These are phyloP conservation scores for Metalampra italica DNA, from an alignment of 2,888 invertebrate species.

Conservation along the genomic window DNA sequence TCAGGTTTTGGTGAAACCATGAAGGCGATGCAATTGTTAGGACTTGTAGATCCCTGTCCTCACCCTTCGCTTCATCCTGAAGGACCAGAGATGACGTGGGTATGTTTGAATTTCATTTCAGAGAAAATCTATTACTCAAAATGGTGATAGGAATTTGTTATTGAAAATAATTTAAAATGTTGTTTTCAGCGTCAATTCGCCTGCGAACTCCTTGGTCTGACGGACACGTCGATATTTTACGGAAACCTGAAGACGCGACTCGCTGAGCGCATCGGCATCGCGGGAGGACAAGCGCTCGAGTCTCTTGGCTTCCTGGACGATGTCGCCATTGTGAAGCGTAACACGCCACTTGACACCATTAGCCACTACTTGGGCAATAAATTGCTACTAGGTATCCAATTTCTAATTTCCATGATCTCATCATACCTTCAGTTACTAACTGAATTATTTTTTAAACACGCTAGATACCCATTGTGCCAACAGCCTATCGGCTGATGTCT, in stretches of 20 bases:
- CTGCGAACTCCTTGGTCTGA: conserved; percentile 90
- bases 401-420: conserved; percentile 26
- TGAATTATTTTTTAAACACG: too few species aligned
- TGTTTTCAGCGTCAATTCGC: conserved; percentile 85
- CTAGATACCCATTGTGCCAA: neutral
- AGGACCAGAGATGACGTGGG: conserved; percentile 98
- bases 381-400: conserved; percentile 82
- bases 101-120: conserved; percentile 38
- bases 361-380: conserved; percentile 92
- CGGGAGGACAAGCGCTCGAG: conserved; percentile 87
- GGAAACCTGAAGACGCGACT: conserved; percentile 94
- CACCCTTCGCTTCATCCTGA: conserved; percentile 95
- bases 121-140: too few species aligned
- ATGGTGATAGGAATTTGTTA: too few species aligned
- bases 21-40: conserved; percentile 91
- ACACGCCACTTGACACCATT: conserved; percentile 94
- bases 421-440: too few species aligned
- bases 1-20: conserved; percentile 93
- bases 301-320: conserved; percentile 93
- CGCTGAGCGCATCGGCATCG: conserved; percentile 85
- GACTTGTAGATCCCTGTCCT: conserved; percentile 90
- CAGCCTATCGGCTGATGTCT: too few species aligned
- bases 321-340: conserved; percentile 87
- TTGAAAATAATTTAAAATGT: conserved; percentile 1
- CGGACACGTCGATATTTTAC: conserved; percentile 92